phyloP scores from a whole-genome alignment of 2,888 invertebrate species.

The Protodeltote pygarga region DNA sequence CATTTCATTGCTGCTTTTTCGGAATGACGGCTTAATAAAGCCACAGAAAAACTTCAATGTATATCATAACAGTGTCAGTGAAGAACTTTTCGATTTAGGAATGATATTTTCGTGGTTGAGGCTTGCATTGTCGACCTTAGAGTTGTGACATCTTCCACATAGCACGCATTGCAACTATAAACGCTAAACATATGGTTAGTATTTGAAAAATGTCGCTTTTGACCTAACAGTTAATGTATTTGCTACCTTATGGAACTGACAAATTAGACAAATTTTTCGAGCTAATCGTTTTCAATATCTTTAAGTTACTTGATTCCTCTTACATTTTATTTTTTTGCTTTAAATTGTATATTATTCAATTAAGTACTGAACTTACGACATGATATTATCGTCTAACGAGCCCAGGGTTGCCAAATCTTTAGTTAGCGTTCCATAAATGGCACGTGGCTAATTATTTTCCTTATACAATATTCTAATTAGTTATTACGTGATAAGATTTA shows the following conservation, averaged over 20 bases:
- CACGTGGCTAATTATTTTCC: too few relatives aligned
- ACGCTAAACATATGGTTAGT: conserved; percentile 44
- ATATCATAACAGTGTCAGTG: not conserved
- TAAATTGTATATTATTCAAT: too few relatives aligned
- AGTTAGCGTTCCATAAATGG: too few relatives aligned
- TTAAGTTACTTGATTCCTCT: conserved; percentile 11
- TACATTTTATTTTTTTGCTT: too few relatives aligned
- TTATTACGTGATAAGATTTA: too few relatives aligned
- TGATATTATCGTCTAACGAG: too few relatives aligned
- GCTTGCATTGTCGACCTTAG: conserved; percentile 49
- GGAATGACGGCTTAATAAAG: not conserved
- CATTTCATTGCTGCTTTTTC: conserved; percentile 17
- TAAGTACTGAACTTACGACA: too few relatives aligned
- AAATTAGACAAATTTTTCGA: conserved; percentile 27
- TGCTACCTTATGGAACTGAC: conserved; percentile 24
- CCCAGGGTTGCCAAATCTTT: too few relatives aligned
- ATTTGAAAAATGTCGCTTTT: conserved; percentile 34
- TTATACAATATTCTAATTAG: too few relatives aligned
- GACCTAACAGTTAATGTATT: conserved; percentile 35
- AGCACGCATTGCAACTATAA: conserved; percentile 47
- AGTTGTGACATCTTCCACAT: conserved; percentile 72
- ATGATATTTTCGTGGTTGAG: conserved; percentile 16
- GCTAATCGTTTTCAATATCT: conserved; percentile 24
- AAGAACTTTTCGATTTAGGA: not conserved
- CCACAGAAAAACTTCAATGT: conserved; percentile 6